Evolutionary conservation across 2,888 invertebrate species (phyloP).

Genomic region (Ophioninae sp.): DNA sequence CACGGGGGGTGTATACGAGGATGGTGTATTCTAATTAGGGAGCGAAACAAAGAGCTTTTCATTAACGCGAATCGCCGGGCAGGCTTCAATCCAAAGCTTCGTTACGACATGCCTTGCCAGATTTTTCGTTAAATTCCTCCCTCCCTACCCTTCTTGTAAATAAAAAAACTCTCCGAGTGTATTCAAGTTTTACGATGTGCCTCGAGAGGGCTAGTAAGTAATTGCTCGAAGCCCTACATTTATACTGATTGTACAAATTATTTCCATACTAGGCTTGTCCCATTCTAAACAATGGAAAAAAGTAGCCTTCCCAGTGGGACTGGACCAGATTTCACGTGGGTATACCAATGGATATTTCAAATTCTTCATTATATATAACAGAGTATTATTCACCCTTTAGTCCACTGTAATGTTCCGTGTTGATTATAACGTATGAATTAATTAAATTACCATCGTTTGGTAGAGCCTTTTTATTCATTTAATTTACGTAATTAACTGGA

Average conservation of each 20-base stretch:
- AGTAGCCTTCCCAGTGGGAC: neutral
- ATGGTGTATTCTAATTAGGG: slow-evolving; percentile 9
- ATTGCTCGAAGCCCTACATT: slow-evolving; percentile 32
- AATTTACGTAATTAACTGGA: too few species aligned
- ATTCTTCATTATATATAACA: too few species aligned
- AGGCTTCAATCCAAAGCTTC: neutral
- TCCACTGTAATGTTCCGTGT: too few species aligned
- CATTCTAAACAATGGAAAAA: neutral
- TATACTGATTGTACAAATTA: slow-evolving; percentile 35
- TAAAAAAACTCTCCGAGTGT: slow-evolving; percentile 1
- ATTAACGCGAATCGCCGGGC: slow-evolving; percentile 12
- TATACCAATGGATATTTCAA: too few species aligned
- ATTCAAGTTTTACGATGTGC: slow-evolving; percentile 23
- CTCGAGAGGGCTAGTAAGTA: slow-evolving; percentile 24
- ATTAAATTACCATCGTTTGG: too few species aligned
- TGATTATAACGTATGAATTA: too few species aligned
- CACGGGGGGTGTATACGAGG: slow-evolving; percentile 6
- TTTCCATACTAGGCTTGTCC: neutral
- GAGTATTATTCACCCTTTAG: too few species aligned
- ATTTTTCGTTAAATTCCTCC: slow-evolving; percentile 28
- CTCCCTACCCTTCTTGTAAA: slow-evolving; percentile 2
- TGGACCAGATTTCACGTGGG: neutral
- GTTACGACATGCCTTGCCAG: slow-evolving; percentile 13
- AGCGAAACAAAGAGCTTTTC: slow-evolving; percentile 9
- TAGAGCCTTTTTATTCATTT: too few species aligned